Evolutionary conservation across 2,113 vertebrate species (phyloP), one percentile per base, ranked within the genome.

Genomic region (Pavo muticus): DNA sequence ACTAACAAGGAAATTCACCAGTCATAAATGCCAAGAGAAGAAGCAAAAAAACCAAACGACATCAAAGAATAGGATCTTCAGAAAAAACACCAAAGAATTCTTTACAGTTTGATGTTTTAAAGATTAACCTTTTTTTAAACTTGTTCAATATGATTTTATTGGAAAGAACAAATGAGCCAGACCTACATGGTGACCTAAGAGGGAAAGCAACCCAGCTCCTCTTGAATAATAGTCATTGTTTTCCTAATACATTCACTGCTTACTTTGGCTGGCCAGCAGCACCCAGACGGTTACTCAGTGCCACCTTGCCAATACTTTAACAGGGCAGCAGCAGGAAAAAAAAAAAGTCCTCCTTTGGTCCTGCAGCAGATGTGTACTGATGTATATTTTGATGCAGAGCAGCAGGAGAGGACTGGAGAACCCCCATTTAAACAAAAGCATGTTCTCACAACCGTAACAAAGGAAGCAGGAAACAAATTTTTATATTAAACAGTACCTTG

Each of bases 181-280:
- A 37, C 82, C 75, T 77, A 21, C 29, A 25, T 10, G 42, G 56
- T 68, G 87, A 93, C 57, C 73, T 60, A 42, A 48, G 82, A 91
- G 42, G 44, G 24, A 87, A 82, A 80, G 50, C 67, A 82, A 73
- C 44, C 45, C 71, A 72, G 32, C 23, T 87, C 9, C 1, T 48
- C 57, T 40, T 90, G 47, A 95, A 87, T 1, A 72, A 75, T 5
- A 14, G 80, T 86, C 85, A n/a, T 30, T 96, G 93, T 90, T 86
- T 71, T 52, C 47, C 79, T 78, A 45, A 30, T 7, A 50, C 0
- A 1, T 14, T 48, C 0, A 0, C 75, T 20, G 91, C 91, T 94
- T 95, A 61, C 90, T 88, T 91, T 93, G 93, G 91, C 85, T 32
- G 75, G 35, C 67, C 10, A 4, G 70, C 78, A 68, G 50, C 85